These are phyloP conservation scores for Drosophila ezoana DNA, from an alignment of 2,888 invertebrate genomes.

Conservation along the genomic window DNA sequence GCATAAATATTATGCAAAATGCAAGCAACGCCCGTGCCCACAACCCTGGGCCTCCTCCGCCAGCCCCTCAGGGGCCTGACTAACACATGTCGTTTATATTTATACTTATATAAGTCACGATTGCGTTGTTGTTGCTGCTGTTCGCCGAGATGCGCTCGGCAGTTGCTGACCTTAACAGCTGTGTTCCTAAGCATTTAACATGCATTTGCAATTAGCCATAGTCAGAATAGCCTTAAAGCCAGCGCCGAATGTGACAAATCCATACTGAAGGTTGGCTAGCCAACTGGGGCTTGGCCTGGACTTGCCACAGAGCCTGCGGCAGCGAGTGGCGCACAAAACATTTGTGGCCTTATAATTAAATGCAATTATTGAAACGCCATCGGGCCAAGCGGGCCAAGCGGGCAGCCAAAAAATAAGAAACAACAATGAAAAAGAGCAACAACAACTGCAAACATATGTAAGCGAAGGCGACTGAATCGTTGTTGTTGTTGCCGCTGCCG, in stretches of 20 bases:
- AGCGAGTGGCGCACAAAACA: conserved; percentile 26
- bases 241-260: conserved; percentile 66
- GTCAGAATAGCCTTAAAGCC: conserved; percentile 32
- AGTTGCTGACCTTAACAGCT: conserved; percentile 65
- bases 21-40: conserved; percentile 48
- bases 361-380: conserved; percentile 83
- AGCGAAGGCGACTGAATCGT: conserved; percentile 55
- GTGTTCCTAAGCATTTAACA: conserved; percentile 57
- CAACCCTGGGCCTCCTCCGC: conserved; percentile 11
- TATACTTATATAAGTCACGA: conserved; percentile 63
- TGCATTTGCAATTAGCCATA: conserved; percentile 71
- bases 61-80: conserved; percentile 4
- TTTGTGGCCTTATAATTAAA: conserved; percentile 81
- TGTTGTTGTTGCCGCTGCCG: conserved; percentile 14
- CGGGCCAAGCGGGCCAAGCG: conserved; percentile 68
- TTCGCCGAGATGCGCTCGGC: conserved; percentile 59
- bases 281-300: conserved; percentile 53
- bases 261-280: conserved; percentile 47
- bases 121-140: conserved; percentile 25
- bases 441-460: conserved; percentile 67
- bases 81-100: conserved; percentile 39
- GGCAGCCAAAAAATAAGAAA: conserved; percentile 44
- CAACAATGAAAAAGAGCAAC: conserved; percentile 44
- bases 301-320: conserved; percentile 46
- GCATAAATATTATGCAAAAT: conserved; percentile 79